These are phyloP conservation scores for Semicossyphus pulcher DNA, from an alignment of 2,113 vertebrate genomes.

Conservation along the genomic window DNA sequence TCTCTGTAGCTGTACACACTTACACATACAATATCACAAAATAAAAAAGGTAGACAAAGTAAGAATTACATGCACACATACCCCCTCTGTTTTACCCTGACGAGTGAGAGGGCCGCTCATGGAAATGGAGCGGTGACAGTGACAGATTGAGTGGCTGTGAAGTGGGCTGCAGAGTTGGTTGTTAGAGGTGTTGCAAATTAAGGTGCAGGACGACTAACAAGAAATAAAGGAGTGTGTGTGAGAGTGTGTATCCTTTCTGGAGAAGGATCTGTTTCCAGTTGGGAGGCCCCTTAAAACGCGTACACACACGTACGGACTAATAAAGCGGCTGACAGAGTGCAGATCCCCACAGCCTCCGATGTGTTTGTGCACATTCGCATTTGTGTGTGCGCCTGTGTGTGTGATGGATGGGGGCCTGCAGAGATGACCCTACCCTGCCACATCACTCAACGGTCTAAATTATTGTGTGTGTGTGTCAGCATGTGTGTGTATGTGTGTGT, in stretches of 20 bases:
- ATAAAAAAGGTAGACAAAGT: slow-evolving; percentile 48
- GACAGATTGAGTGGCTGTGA: slow-evolving; percentile 80
- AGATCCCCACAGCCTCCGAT: slow-evolving; percentile 68
- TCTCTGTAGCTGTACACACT: slow-evolving; percentile 51
- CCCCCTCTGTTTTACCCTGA: neutral
- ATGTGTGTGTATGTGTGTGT: slow-evolving; percentile 49
- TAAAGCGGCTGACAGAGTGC: slow-evolving; percentile 80
- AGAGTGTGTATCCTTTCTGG: slow-evolving; percentile 74
- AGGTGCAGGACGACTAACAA: slow-evolving; percentile 71
- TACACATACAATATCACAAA: slow-evolving; percentile 50
- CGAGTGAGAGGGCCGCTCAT: slow-evolving; percentile 39
- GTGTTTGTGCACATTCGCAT: slow-evolving; percentile 53
- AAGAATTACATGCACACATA: slow-evolving; percentile 25
- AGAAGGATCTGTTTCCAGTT: slow-evolving; percentile 71
- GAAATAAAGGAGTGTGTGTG: slow-evolving; percentile 79
- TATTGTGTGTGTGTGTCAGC: slow-evolving; percentile 42
- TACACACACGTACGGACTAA: slow-evolving; percentile 63
- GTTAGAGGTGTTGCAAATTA: slow-evolving; percentile 82
- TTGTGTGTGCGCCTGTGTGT: slow-evolving; percentile 28
- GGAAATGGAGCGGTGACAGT: slow-evolving; percentile 64
- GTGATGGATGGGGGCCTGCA: slow-evolving; percentile 78
- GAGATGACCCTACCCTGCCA: slow-evolving; percentile 73
- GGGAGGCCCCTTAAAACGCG: slow-evolving; percentile 62
- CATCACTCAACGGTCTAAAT: slow-evolving; percentile 72
- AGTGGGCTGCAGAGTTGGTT: slow-evolving; percentile 66